Percentiles rank a stretch among this genome's conserved stretches.
Evolutionary conservation across 30 jellyfish, hydroid and myxozoan genomes (phyloP).

Genomic region (Cassiopea andromeda): DNA sequence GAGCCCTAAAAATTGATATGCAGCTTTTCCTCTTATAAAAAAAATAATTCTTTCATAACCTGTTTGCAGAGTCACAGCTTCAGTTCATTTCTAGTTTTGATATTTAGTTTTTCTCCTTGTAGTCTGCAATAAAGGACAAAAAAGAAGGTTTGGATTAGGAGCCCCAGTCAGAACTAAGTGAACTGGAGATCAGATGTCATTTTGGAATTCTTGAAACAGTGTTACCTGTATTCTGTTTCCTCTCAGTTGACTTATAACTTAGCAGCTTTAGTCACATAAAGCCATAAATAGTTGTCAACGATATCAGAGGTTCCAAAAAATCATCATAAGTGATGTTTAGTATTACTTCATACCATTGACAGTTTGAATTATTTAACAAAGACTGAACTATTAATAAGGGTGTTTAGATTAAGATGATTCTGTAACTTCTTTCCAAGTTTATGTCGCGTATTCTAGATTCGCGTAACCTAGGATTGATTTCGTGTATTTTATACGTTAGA

Average conservation of each 20-base stretch:
- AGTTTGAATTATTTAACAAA: neutral
- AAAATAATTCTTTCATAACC: too few relatives aligned
- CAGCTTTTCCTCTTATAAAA: too few relatives aligned
- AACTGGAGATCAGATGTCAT: neutral
- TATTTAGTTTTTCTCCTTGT: neutral
- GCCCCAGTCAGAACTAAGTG: neutral
- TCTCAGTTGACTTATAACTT: neutral
- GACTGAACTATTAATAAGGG: neutral
- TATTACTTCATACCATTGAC: neutral
- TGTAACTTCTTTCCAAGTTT: too few relatives aligned
- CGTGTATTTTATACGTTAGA: too few relatives aligned
- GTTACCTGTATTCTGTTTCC: too few relatives aligned
- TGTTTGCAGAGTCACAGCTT: too few relatives aligned
- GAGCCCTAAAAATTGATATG: too few relatives aligned
- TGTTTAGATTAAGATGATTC: too few relatives aligned
- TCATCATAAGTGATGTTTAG: neutral
- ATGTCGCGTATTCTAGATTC: too few relatives aligned
- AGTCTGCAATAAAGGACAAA: constrained; percentile 83
- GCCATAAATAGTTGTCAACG: neutral
- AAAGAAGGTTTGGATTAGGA: constrained; percentile 80
- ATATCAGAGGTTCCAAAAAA: neutral
- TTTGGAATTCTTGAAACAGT: too few relatives aligned
- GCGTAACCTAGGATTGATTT: too few relatives aligned
- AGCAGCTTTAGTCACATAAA: neutral
- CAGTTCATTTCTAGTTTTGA: too few relatives aligned